Evolutionary conservation across 2,888 invertebrate genomes (phyloP).

Genomic region (Lasius platythorax): DNA sequence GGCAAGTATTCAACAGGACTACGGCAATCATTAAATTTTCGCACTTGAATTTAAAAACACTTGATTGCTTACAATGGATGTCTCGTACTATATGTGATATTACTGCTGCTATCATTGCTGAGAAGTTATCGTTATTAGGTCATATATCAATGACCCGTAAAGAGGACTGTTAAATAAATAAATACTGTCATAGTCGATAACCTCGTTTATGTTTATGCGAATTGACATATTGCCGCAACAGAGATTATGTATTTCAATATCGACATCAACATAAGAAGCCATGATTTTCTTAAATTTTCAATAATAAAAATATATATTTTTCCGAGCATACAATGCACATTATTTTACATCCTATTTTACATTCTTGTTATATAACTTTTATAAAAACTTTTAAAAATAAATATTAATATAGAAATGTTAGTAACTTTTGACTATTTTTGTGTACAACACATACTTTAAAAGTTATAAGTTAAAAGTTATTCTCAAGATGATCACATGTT

Average conservation of each 20-base stretch:
- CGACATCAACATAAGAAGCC: neutral
- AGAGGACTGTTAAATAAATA: slow-evolving; percentile 22
- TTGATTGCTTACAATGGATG: neutral
- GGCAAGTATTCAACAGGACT: slow-evolving; percentile 72
- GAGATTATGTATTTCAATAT: neutral
- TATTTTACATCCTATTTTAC: neutral
- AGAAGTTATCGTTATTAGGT: slow-evolving; percentile 29
- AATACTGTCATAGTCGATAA: slow-evolving; percentile 17
- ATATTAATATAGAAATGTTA: neutral
- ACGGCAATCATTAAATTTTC: slow-evolving; percentile 43
- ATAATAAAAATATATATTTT: slow-evolving; percentile 39
- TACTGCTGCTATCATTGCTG: neutral
- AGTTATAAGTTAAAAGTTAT: too few relatives aligned
- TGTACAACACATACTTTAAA: too few relatives aligned
- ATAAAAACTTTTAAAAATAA: neutral
- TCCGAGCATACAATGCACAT: neutral
- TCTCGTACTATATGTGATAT: slow-evolving; percentile 35
- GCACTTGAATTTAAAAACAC: neutral
- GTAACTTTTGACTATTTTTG: too few relatives aligned
- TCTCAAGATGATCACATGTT: too few relatives aligned
- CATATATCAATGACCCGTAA: neutral
- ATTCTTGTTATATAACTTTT: neutral
- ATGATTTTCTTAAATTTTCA: neutral
- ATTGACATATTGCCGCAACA: neutral
- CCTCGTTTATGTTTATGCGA: slow-evolving; percentile 8